Base-by-base conservation (phyloP, 1,140 invertebrate genomes). In the Caligus rogercresseyi region DNA sequence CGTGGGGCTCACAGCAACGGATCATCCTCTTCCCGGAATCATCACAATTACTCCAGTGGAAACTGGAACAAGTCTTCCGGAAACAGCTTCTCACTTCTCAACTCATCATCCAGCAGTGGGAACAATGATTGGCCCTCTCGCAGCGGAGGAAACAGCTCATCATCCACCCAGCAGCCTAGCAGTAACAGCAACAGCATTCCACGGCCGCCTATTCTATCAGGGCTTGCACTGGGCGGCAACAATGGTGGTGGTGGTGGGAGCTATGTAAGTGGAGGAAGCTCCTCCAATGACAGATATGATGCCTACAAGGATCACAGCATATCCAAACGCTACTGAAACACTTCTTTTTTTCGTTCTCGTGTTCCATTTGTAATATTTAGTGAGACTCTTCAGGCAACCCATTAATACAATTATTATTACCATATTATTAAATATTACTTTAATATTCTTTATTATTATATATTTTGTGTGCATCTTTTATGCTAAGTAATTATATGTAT, bases 251-350 rank as follows among this genome's bases (percentile, higher is more conserved):
- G 51, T 2, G 53, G 61, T 20, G 54, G 52, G n/a, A 21, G 53
- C 26, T 19, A 26, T 16, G 55, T 20, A 43, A 43, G 58, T 60
- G 58, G 58, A 43, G 60, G 60, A 14, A 62, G 60, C 16, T 20
- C 20, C 16, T 21, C 15, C 13, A 54, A 53, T 20, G 51, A 53
- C 31, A 52, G 60, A 52, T 62, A 20, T 21, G 60, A 62, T 53
- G 58, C 24, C n/a, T 62, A 54, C 31, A 62, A 54, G 18, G 31
- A 62, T 43, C 57, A 20, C 24, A 51, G n/a, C n/a, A 43, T 43
- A 11, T n/a, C 7, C 7, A 43, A 43, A 43, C 31, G 31, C 31
- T 43, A 43, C n/a, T 43, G 31, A 43, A 11, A 11, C 7, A 43
- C 31, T 11, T n/a, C n/a, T n/a, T n/a, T n/a, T n/a, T n/a, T n/a